Evolutionary conservation across 2,797 vertebrate genomes (phyloP), one percentile per base, ranked within the genome.

Genomic region (Erpetoichthys calabaricus): DNA sequence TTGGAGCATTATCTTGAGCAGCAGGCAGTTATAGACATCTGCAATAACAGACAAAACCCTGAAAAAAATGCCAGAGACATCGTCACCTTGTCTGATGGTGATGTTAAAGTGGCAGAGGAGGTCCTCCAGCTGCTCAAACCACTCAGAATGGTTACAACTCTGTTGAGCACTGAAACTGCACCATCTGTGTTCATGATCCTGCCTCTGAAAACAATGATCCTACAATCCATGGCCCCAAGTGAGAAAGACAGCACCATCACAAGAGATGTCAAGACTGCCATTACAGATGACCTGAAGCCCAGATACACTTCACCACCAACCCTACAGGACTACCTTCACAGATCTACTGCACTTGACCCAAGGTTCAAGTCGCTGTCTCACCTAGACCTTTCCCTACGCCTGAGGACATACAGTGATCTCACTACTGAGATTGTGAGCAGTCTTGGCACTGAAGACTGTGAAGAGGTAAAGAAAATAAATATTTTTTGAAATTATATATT

Each of bases 141-240:
- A 25, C 54, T 66, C 43, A 60, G 58, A 63, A 53, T n/a, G 6
- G 45, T 60, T 6, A 59, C 63, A 64, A 44, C 61, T 7, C 10
- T 56, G 42, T 62, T 59, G 59, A 60, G 51, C 45, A 58, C 63
- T 56, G 59, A 57, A 64, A 55, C 25, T 42, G 5, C 53, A 53
- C 52, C 49, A 9, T 63, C 61, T 61, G 63, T 64, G 58, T 63
- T 60, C 46, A 65, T 63, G 64, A 65, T 60, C 63, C 64, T 68
- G 9, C 62, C 64, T 51, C 60, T 65, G 54, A 63, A 63, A 63
- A 59, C 56, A 10, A 66, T 44, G 42, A 60, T 64, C 56, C 62
- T 68, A 59, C 56, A 60, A 63, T 62, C 60, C 45, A 64, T 68
- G 62, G 55, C 49, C 41, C 47, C 56, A 60, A 62, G 47, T 59